Percentiles rank a stretch among this genome's conserved stretches.
Conservation (phyloP, 2,797 vertebrate genomes). For the Myotis daubentonii region DNA sequence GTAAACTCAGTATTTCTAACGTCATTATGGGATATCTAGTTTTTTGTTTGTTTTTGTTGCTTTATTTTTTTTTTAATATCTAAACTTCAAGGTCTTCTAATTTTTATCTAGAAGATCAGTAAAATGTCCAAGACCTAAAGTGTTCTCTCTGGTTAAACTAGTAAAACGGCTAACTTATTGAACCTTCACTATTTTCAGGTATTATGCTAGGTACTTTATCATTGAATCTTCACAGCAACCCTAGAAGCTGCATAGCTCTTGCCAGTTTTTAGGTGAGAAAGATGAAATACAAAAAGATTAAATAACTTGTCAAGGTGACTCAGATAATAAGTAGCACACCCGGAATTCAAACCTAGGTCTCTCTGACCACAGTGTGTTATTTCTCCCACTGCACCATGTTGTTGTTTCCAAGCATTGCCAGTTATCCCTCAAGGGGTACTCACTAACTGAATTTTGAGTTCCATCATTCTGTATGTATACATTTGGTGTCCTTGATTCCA, state of each 20-base stretch:
- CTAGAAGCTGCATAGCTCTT: neutral
- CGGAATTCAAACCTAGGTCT: neutral
- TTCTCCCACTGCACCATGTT: neutral
- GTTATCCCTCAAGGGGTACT: neutral
- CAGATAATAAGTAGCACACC: neutral
- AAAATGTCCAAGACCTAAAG: constrained; percentile 10
- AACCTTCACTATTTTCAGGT: neutral
- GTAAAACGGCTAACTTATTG: neutral
- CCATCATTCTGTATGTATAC: neutral
- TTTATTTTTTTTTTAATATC: constrained; percentile 52
- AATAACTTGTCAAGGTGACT: neutral
- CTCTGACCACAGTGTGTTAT: neutral
- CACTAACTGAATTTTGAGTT: neutral
- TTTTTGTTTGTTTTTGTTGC: constrained; percentile 17
- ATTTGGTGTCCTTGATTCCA: neutral
- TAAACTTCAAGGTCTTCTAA: neutral
- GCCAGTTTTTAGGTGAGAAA: constrained; percentile 24
- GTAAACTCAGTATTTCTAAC: constrained; percentile 1
- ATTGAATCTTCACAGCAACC: neutral
- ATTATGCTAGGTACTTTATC: neutral
- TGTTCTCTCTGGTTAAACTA: neutral
- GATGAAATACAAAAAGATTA: neutral
- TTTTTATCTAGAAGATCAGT: constrained; percentile 14
- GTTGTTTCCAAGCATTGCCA: neutral
- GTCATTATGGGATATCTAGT: neutral